Evolutionary conservation across 2,888 invertebrate species (phyloP), one percentile per base, ranked within the genome.

Genomic region (Salpingus planirostris): DNA sequence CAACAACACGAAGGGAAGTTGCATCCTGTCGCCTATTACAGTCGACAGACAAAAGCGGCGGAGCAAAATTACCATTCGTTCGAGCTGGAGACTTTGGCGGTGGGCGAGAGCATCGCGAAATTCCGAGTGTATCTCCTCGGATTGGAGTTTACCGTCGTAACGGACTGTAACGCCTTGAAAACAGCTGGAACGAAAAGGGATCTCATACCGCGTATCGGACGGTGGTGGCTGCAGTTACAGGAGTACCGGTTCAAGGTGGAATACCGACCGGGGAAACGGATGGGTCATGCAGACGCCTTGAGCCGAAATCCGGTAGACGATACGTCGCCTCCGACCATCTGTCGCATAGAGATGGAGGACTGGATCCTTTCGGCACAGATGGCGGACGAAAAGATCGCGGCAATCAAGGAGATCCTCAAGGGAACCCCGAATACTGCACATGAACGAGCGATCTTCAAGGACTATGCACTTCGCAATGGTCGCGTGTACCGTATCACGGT

Each of bases 131-230:
- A 28, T 15, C 14, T 28, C 8, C 28, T 15, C 3, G 28, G 15
- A 3, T 6, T 28, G 3, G 11, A 18, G 12, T 15, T 14, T 8
- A 18, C 15, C 12, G 10, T 28, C 10, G 18, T 28, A 6, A 28
- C 28, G 10, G 28, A 28, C 11, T 28, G 21, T 28, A 18, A 28
- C 3, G 28, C 28, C 11, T 11, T 28, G 11, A 28, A 15, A 18
- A 15, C 11, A 14, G 28, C n/a, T 11, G 3, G 10, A 1, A 15
- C n/a, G 6, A 28, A 28, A 28, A 4, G 5, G 5, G 11, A 26
- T 3, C 6, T 26, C 4, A 26, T 13, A 6, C 26, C 26, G 7
- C 4, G 26, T 11, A 26, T 26, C 14, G 14, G 5, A 13, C 4
- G 26, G 13, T 26, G 26, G 26, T 11, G 14, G 26, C 11, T 26